Base-by-base conservation (phyloP, 1,140 invertebrate genomes). In the Macrocentrus cingulum region DNA sequence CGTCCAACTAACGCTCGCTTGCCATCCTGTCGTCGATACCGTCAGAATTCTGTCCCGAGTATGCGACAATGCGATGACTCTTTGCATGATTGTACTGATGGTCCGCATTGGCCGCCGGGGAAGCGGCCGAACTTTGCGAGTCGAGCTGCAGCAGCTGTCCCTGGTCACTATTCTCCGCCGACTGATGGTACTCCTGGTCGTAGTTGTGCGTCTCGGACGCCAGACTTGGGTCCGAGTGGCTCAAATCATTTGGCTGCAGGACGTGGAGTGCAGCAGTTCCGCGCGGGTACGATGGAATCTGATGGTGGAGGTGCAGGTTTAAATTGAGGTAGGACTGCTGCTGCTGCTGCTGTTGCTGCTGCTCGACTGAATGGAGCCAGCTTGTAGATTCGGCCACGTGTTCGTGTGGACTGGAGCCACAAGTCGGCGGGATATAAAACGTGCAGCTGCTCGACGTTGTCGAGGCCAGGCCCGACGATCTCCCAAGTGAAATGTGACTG, bases 231-330 rank as follows among this genome's bases (percentile, higher is more conserved):
- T 32, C 18, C 39, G 2, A 5, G 23, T 41, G 32, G 16, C 1
- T 15, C 11, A n/a, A 25, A 41, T 58, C 56, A 20, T 41, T 58
- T 8, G 39, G 53, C 23, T 67, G 66, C 7, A 66, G 57, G 15
- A 44, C 8, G 22, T 66, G 64, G 23, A 69, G 45, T 7, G 44
- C 41, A 1, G 62, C 6, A 15, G 49, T 56, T 15, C 53, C 51
- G 19, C 60, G 32, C 6, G 57, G 49, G 32, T 64, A 64, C 11
- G 51, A 65, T 0, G 78, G 72, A 62, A 80, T 77, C 34, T 80
- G 78, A 59, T 80, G 78, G 55, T 80, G 78, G 6, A 80, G 48
- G 51, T 80, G 78, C 0, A 80, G 68, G 49, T 80, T 80, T 5
- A 80, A 50, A 58, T 80, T 80, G 4, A 80, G 65, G 23, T 80